These are phyloP conservation scores for Aplodontia rufa DNA, from an alignment of 2,113 vertebrate genomes.

Conservation along the genomic window DNA sequence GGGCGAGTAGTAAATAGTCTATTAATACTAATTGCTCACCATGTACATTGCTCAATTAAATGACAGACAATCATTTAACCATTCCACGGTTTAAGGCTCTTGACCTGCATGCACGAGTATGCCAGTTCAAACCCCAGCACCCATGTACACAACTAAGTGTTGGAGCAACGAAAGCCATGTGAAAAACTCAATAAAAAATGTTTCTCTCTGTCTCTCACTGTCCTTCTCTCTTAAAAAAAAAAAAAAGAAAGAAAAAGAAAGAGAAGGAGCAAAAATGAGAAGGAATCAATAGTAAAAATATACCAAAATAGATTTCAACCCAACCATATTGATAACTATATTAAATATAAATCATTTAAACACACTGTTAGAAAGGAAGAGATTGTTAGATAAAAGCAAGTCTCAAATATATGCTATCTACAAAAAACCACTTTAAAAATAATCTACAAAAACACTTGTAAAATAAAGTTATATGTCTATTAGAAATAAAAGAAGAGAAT, in stretches of 20 bases:
- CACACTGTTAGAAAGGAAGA: background rate
- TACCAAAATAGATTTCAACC: constrained; percentile 1
- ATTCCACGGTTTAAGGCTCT: too few relatives aligned
- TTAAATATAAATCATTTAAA: background rate
- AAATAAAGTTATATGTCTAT: background rate
- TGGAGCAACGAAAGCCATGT: too few relatives aligned
- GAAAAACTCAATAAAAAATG: too few relatives aligned
- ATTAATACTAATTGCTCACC: background rate
- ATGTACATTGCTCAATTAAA: background rate
- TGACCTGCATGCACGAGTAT: too few relatives aligned
- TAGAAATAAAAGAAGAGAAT: background rate
- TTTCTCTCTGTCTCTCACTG: too few relatives aligned
- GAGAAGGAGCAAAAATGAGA: background rate
- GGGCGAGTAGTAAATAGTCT: background rate
- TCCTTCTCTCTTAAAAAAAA: background rate
- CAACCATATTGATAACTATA: background rate
- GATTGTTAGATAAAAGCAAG: background rate
- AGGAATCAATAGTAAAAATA: background rate
- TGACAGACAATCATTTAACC: background rate
- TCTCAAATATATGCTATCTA: background rate
- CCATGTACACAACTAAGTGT: too few relatives aligned
- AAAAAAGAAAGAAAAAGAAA: background rate
- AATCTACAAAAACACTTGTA: background rate
- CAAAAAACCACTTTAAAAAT: background rate
- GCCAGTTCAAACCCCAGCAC: too few relatives aligned